Evolutionary conservation across 1,140 invertebrate species (phyloP).

Genomic region (Neodiprion pinetum): DNA sequence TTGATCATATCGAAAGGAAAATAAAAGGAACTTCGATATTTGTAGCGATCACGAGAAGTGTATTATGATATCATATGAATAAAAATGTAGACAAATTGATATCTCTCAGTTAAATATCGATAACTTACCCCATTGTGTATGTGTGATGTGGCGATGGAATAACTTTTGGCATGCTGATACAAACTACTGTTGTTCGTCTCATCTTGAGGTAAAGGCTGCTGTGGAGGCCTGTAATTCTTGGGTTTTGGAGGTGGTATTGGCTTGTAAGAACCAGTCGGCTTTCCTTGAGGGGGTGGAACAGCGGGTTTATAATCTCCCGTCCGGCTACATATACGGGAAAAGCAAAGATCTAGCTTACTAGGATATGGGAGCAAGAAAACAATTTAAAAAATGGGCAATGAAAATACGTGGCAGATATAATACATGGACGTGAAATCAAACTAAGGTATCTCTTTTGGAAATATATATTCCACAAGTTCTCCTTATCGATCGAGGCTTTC

Average conservation of each 20-base stretch:
- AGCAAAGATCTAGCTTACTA: slow-evolving; percentile 44
- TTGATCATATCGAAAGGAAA: slow-evolving; percentile 24
- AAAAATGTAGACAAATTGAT: slow-evolving; percentile 22
- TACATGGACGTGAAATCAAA: slow-evolving; percentile 32
- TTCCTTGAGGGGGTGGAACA: slow-evolving; percentile 54
- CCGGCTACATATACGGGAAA: slow-evolving; percentile 49
- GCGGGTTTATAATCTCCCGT: slow-evolving; percentile 55
- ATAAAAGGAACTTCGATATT: slow-evolving; percentile 1
- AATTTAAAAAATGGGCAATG: neutral
- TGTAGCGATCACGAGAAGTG: neutral
- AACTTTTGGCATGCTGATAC: slow-evolving; percentile 61
- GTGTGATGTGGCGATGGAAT: slow-evolving; percentile 60
- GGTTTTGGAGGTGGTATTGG: slow-evolving; percentile 91
- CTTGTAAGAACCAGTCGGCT: slow-evolving; percentile 73
- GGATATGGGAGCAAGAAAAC: slow-evolving; percentile 13
- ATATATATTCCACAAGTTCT: slow-evolving; percentile 56
- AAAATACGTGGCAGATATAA: neutral
- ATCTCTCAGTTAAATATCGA: slow-evolving; percentile 5
- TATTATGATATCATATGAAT: slow-evolving; percentile 16
- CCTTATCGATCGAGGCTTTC: slow-evolving; percentile 48
- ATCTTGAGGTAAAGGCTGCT: slow-evolving; percentile 50
- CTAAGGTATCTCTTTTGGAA: slow-evolving; percentile 52
- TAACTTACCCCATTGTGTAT: slow-evolving; percentile 62
- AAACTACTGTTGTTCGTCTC: slow-evolving; percentile 53
- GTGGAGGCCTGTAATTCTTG: slow-evolving; percentile 85